A percentile compares a stretch with the other conserved stretches of the same genome.
These are phyloP conservation scores for Luperina testacea DNA, from an alignment of 2,888 invertebrate species.

Conservation along the genomic window DNA sequence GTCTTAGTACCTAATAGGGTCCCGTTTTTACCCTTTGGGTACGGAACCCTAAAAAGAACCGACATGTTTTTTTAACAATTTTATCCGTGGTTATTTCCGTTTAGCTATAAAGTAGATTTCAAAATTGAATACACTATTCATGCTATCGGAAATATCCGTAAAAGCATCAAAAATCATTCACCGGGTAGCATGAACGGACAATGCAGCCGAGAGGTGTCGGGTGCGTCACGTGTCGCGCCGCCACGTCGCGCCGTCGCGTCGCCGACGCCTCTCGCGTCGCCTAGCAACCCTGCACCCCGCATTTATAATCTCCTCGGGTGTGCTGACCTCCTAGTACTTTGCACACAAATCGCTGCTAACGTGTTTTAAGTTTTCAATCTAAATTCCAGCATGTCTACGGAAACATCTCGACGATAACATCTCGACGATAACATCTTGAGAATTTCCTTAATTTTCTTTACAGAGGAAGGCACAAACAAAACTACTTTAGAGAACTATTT, in stretches of 20 bases:
- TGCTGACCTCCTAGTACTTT: conserved; percentile 76
- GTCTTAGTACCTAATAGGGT: no score
- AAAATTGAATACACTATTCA: background rate
- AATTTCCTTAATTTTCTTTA: conserved; percentile 36
- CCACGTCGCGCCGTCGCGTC: conserved; percentile 77
- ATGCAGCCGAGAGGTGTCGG: conserved; percentile 62
- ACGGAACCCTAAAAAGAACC: background rate
- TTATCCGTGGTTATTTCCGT: background rate
- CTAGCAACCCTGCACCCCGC: conserved; percentile 73
- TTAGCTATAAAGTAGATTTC: background rate
- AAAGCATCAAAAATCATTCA: conserved; percentile 32
- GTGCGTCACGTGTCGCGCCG: conserved; percentile 79
- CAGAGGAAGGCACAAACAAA: background rate
- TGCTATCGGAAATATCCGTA: background rate
- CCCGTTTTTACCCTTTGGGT: no score
- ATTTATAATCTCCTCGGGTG: conserved; percentile 74
- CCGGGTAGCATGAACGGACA: conserved; percentile 23
- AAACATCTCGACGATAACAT: conserved; percentile 34
- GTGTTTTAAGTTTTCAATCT: conserved; percentile 59
- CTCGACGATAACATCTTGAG: conserved; percentile 39
- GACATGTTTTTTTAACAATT: background rate
- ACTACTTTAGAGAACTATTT: conserved; percentile 15
- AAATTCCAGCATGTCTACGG: conserved; percentile 53
- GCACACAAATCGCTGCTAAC: conserved; percentile 58
- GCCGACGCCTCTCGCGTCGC: conserved; percentile 72